Conservation (phyloP, 1,140 invertebrate species). For the Megalopta genalis region DNA sequence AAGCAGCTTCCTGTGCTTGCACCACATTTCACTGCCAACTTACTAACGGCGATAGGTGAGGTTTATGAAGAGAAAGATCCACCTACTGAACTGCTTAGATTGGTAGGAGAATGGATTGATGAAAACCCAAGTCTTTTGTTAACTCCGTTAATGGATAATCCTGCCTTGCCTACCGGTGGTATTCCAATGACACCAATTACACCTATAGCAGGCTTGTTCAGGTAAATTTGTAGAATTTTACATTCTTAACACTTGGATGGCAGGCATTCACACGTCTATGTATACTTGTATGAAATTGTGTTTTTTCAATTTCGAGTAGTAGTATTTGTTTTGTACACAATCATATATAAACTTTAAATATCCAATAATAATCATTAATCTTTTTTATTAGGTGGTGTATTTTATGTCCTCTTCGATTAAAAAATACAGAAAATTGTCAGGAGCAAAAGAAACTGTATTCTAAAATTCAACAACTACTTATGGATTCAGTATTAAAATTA, state of each 20-base stretch:
- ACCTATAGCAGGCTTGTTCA: slow-evolving; percentile 88
- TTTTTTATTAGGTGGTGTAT: slow-evolving; percentile 74
- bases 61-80: slow-evolving; percentile 82
- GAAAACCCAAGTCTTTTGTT: slow-evolving; percentile 86
- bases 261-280: no score
- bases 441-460: slow-evolving; percentile 74
- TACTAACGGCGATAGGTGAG: slow-evolving; percentile 90
- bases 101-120: slow-evolving; percentile 76
- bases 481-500: slow-evolving; percentile 76
- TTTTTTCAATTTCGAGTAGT: no score
- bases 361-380: slow-evolving; percentile 10
- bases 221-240: slow-evolving; percentile 52
- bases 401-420: slow-evolving; percentile 68
- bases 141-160: slow-evolving; percentile 85
- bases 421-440: slow-evolving; percentile 53
- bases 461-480: slow-evolving; percentile 77
- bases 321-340: no score
- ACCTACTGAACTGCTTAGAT: slow-evolving; percentile 69
- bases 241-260: neutral
- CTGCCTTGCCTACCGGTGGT: slow-evolving; percentile 86
- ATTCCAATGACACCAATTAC: slow-evolving; percentile 91
- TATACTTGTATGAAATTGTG: no score
- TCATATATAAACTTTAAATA: no score
- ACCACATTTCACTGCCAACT: slow-evolving; percentile 89
- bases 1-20: slow-evolving; percentile 85